Base-by-base conservation (phyloP, 2,797 vertebrate species). In the Triplophysa bombifrons region DNA sequence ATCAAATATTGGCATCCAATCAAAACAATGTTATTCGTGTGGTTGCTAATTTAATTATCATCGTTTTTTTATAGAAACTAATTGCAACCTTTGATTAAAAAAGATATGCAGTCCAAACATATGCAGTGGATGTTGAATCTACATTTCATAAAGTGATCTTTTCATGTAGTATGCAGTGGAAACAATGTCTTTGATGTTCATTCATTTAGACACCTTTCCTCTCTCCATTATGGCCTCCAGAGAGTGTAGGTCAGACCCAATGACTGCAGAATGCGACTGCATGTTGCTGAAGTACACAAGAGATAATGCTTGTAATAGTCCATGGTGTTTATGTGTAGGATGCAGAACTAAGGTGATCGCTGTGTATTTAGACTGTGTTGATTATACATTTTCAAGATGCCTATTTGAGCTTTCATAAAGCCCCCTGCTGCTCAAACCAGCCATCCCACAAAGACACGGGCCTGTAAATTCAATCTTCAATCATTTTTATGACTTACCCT, bases 391-490 rank as follows among this genome's bases (percentile, higher is more conserved):
- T 65, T 30, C 22, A 25, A 41, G 48, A 75, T 66, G 38, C 81
- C 81, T 82, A 76, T 64, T 80, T 76, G 27, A 65, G 10, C 30
- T 84, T 78, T 77, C 76, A 70, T 67, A 53, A 51, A 83, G 68
- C 65, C 34, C 66, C 13, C 25, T 51, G 63, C 74, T 65, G 51
- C 71, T 68, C 72, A 74, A 72, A 12, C 38, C 70, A 74, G 60
- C 66, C 53, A 65, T 60, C 0, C 55, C 80, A 72, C 17, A 34
- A 76, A 79, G 82, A 84, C 81, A 90, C 85, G 81, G 78, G 85
- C 86, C 82, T 84, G 74, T 86, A 86, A 91, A 90, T 89, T 80
- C 84, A 71, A 83, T 84, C 70, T 53, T 89, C 84, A 82, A 83
- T 91, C 86, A 86, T 58, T 85, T 86, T 89, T 84, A 89, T 76